These are phyloP conservation scores for Drosophila repleta DNA, from an alignment of 1,140 invertebrate genomes.

Conservation along the genomic window DNA sequence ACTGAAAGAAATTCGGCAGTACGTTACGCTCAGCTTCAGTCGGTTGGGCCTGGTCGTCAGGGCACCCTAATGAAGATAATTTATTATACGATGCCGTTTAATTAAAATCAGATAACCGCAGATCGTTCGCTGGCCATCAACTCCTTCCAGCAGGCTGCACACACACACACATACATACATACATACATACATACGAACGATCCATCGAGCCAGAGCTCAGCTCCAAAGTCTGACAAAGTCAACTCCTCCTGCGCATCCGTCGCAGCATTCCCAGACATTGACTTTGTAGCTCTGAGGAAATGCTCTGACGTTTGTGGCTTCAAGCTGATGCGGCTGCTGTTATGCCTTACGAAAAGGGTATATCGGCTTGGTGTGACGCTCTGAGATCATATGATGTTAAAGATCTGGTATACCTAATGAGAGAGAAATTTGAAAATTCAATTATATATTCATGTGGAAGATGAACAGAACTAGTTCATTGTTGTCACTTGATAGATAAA, in stretches of 20 bases:
- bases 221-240: conserved; percentile 23
- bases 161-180: conserved; percentile 5
- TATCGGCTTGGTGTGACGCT: not conserved
- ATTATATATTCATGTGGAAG: too few relatives aligned
- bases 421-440: too few relatives aligned
- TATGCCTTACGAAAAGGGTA: not conserved
- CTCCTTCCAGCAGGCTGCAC: conserved; percentile 57
- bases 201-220: not conserved
- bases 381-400: not conserved
- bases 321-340: not conserved
- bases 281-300: conserved; percentile 22
- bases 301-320: conserved; percentile 29
- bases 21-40: conserved; percentile 22
- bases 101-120: conserved; percentile 78
- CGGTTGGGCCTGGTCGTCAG: conserved; percentile 10
- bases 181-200: not conserved
- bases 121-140: conserved; percentile 58
- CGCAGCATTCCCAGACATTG: conserved; percentile 26
- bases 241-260: conserved; percentile 1
- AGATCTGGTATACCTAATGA: too few relatives aligned
- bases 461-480: too few relatives aligned
- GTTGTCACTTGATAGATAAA: too few relatives aligned
- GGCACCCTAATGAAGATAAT: conserved; percentile 77
- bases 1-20: conserved; percentile 31
- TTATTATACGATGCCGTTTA: conserved; percentile 82